These are phyloP conservation scores for Xiphias gladius DNA, from an alignment of 2,113 vertebrate species.

Conservation along the genomic window DNA sequence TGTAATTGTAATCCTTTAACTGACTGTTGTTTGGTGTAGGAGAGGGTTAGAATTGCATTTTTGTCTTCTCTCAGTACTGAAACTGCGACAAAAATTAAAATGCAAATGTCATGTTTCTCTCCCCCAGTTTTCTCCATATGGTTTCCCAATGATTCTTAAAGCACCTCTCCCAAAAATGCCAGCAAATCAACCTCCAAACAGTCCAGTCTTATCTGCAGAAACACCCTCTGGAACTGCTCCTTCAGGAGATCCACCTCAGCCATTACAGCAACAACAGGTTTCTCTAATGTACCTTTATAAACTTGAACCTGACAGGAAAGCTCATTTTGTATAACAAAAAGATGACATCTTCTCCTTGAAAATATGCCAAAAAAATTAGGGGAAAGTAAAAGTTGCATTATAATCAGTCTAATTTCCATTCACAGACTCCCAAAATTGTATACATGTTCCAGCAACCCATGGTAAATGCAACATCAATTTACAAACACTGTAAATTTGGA, in stretches of 20 bases:
- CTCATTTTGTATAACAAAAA: neutral
- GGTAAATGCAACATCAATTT: slow-evolving; percentile 49
- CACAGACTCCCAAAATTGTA: slow-evolving; percentile 64
- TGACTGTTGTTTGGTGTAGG: neutral
- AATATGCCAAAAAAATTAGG: no score
- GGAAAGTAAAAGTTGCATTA: neutral
- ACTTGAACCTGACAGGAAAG: neutral
- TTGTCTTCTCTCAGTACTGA: neutral
- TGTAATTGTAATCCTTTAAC: neutral
- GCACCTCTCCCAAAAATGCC: slow-evolving; percentile 38
- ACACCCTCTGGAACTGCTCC: slow-evolving; percentile 16
- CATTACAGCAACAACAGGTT: slow-evolving; percentile 65
- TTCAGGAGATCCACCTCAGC: slow-evolving; percentile 34
- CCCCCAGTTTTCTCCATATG: slow-evolving; percentile 51
- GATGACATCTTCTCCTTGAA: neutral
- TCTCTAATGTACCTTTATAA: neutral
- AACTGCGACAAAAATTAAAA: neutral
- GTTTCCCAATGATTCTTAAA: slow-evolving; percentile 47
- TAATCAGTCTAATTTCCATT: slow-evolving; percentile 1
- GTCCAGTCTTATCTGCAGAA: slow-evolving; percentile 44
- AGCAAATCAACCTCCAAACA: slow-evolving; percentile 41
- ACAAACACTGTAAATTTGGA: neutral
- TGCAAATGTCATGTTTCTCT: neutral
- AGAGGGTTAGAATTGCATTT: neutral
- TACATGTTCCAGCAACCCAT: slow-evolving; percentile 70